Evolutionary conservation across 2,797 vertebrate species (phyloP), one percentile per base, ranked within the genome.

Genomic region (Phylloscopus collybita): DNA sequence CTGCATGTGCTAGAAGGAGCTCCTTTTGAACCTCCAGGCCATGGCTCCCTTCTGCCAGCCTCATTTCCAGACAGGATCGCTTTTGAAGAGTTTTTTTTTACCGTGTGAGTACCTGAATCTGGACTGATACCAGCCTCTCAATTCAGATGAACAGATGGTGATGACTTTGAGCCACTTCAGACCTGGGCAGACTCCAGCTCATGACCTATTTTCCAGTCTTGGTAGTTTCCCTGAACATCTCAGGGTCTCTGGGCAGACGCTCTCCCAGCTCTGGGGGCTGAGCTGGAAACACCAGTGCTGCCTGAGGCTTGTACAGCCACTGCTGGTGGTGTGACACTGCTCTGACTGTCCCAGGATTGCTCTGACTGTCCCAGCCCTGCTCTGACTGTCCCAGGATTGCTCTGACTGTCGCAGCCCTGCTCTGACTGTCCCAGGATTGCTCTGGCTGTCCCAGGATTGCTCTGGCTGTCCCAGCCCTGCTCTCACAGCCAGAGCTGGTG

Each of bases 121-220:
- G 94, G 90, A 82, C 18, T 1, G 0, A 47, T 61, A 82, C 38
- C 82, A 93, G 45, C 71, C 29, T 84, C 70, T 96, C 80, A 26
- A 38, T 96, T 92, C 81, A 71, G 67, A 57, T 51, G 90, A 95
- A 67, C 94, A 96, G 96, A 97, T 96, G 95, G 93, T 86, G 62
- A 80, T 95, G 90, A 96, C 92, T 96, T 96, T 74, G 70, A 90
- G 80, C 47, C 74, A 25, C 66, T 96, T 96, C 94, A 91, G 78
- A 69, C 49, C 87, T 94, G 96, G 92, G 90, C 80, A 71, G 42
- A 30, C 87, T 97, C 88, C 93, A 97, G 86, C 51, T 71, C 45
- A 16, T 93, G 95, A 94, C 95, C 95, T 95, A 66, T 96, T 95
- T 95, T 83, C n/a, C 59, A 29, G 26, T 4, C 10, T 50, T 96